Evolutionary conservation across 2,113 vertebrate genomes (phyloP).

Genomic region (Cromileptes altivelis): DNA sequence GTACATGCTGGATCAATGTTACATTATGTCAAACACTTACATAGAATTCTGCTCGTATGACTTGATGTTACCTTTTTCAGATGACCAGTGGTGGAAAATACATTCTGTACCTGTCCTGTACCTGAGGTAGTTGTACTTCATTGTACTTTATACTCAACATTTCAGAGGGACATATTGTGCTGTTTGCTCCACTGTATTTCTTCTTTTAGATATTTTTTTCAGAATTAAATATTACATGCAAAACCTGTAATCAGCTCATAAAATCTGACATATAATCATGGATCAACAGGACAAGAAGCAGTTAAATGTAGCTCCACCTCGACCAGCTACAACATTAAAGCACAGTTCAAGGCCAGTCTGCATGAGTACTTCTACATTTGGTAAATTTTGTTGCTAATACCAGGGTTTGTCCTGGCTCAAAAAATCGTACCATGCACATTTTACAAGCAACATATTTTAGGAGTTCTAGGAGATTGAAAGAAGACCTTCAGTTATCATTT

Average conservation of each 20-base stretch:
- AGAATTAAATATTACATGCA: not conserved
- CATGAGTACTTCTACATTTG: not conserved
- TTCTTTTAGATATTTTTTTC: not conserved
- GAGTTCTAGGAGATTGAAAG: too few species aligned
- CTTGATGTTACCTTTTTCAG: not conserved
- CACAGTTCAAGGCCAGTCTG: not conserved
- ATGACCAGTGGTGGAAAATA: not conserved
- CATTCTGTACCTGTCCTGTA: not conserved
- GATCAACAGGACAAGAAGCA: not conserved
- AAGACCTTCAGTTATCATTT: too few species aligned
- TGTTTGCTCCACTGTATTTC: not conserved
- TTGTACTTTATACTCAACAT: not conserved
- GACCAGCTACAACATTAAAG: not conserved
- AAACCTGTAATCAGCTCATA: not conserved
- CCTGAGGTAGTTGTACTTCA: not conserved
- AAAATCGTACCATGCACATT: too few species aligned
- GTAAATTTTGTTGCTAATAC: not conserved
- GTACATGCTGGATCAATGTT: not conserved
- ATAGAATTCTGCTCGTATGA: constrained; percentile 19
- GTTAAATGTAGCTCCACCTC: not conserved
- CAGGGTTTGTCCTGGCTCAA: too few species aligned
- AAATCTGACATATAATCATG: not conserved
- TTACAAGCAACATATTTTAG: too few species aligned
- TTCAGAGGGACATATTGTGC: not conserved
- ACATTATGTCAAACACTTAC: not conserved